These are phyloP conservation scores for Solen grandis DNA, from an alignment of 1,140 invertebrate species.

Conservation along the genomic window DNA sequence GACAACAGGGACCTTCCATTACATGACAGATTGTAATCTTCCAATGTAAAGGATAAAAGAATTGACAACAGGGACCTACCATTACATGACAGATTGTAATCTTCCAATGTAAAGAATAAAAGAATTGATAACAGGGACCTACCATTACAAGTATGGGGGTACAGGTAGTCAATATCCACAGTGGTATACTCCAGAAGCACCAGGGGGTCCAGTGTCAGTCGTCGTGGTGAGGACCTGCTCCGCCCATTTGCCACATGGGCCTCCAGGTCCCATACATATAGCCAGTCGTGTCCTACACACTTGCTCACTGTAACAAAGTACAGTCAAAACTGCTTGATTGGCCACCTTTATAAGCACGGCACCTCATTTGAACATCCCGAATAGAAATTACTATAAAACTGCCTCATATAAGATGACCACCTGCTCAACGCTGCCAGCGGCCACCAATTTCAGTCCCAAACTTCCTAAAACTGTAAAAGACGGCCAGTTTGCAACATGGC, in stretches of 20 bases:
- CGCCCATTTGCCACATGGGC: constrained; percentile 53
- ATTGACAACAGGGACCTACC: constrained; percentile 70
- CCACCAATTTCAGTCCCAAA: no score
- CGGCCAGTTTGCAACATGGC: no score
- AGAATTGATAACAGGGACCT: constrained; percentile 43
- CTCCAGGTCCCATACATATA: constrained; percentile 75
- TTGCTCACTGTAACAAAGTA: constrained; percentile 75
- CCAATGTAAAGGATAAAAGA: no score
- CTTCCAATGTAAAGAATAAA: background rate
- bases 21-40: background rate
- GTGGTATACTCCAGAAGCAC: constrained; percentile 79
- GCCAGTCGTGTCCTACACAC: constrained; percentile 80
- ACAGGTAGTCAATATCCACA: constrained; percentile 82
- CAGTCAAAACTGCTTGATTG: background rate
- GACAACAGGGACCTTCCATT: background rate
- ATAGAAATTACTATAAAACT: no score
- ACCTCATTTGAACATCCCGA: no score
- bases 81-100: constrained; percentile 51
- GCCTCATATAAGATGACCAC: no score
- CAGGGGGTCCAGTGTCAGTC: constrained; percentile 65
- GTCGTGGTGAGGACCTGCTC: constrained; percentile 13
- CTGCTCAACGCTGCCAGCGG: no score
- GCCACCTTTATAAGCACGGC: background rate
- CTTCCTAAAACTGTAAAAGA: no score
- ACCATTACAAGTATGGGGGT: constrained; percentile 79